A percentile compares a stretch with the other conserved stretches of the same genome.
Conservation (phyloP, 2,888 invertebrate genomes). For the Heteropelma amictum region DNA sequence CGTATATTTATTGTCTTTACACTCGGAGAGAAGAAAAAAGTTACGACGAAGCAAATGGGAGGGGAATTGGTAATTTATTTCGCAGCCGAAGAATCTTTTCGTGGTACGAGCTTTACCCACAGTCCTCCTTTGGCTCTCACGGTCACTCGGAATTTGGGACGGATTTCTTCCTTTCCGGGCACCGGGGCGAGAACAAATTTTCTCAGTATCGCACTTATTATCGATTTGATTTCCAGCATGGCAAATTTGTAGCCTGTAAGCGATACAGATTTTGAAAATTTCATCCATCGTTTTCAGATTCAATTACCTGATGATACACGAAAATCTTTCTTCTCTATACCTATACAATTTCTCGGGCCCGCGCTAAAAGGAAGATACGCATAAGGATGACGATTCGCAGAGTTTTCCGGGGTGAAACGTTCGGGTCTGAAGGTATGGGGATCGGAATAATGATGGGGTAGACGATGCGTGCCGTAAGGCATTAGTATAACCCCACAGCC, state of each 20-base stretch:
- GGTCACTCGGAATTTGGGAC: conserved; percentile 79
- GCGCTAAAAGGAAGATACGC: conserved; percentile 82
- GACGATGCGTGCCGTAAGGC: conserved; percentile 81
- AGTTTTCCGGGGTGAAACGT: conserved; percentile 79
- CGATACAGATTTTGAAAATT: neutral
- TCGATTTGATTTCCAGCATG: conserved; percentile 82
- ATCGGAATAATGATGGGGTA: conserved; percentile 80
- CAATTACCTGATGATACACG: neutral
- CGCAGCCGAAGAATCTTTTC: conserved; percentile 50
- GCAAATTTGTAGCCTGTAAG: conserved; percentile 83
- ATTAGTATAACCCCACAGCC: conserved; percentile 80
- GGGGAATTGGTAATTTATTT: neutral
- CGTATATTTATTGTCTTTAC: too few relatives aligned
- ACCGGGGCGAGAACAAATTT: conserved; percentile 79
- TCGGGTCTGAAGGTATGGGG: conserved; percentile 81
- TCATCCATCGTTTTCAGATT: neutral
- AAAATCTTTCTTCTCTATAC: conserved; percentile 64
- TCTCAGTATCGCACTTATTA: conserved; percentile 80
- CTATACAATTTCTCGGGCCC: conserved; percentile 81
- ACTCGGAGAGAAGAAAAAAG: too few relatives aligned
- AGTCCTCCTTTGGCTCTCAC: conserved; percentile 81
- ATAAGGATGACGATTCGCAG: conserved; percentile 80
- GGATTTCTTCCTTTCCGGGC: conserved; percentile 78
- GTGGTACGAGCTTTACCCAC: conserved; percentile 79
- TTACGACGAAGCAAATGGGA: too few relatives aligned